Conservation (phyloP, 1,140 invertebrate species). For the Hestina assimilis region DNA sequence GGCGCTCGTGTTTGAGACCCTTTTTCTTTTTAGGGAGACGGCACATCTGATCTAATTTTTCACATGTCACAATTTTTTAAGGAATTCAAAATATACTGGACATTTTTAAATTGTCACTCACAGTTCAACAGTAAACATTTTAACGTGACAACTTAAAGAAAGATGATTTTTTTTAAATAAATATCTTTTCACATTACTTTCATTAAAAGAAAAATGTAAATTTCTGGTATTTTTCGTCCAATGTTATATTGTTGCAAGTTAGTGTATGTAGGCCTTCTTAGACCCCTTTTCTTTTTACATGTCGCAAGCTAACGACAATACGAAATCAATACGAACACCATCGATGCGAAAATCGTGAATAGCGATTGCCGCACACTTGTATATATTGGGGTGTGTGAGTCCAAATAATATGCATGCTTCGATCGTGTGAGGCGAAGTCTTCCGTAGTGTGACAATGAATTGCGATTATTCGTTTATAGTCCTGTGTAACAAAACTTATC, state of each 20-base stretch:
- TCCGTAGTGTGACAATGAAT: conserved; percentile 44
- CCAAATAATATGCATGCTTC: conserved; percentile 72
- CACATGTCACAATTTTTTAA: too few species aligned
- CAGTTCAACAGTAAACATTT: too few species aligned
- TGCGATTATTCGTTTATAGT: not conserved
- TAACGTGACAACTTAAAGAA: too few species aligned
- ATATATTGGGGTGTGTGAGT: conserved; percentile 38
- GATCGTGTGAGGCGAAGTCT: conserved; percentile 60
- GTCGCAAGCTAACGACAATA: conserved; percentile 76
- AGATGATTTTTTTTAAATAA: too few species aligned
- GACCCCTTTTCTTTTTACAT: conserved; percentile 74
- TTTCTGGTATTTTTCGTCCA: conserved; percentile 7
- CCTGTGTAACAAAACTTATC: not conserved
- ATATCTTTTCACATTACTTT: not conserved
- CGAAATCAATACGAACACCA: conserved; percentile 77
- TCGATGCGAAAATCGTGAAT: conserved; percentile 76
- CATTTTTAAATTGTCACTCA: too few species aligned
- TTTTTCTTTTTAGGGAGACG: conserved; percentile 60
- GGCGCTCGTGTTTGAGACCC: conserved; percentile 69
- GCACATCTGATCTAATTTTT: too few species aligned
- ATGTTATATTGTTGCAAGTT: not conserved
- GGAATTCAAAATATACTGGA: too few species aligned
- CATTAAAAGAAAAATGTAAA: too few species aligned
- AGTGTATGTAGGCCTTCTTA: conserved; percentile 44
- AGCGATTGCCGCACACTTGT: conserved; percentile 57